phyloP scores from a whole-genome alignment of 2,113 vertebrate genomes.

The Sigmodon hispidus region DNA sequence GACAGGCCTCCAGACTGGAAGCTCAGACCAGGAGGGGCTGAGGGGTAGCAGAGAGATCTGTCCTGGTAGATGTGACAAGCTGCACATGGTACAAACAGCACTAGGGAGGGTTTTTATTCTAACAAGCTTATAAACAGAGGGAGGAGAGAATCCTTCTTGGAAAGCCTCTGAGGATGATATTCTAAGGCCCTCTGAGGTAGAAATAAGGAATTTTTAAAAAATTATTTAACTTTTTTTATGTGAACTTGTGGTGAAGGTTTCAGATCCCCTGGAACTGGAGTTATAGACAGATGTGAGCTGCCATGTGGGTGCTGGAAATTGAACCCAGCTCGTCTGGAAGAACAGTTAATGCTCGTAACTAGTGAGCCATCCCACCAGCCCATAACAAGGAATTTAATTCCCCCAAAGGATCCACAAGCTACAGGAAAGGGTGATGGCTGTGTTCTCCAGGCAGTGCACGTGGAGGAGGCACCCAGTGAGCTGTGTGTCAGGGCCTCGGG shows the following conservation, averaged over 20 bases:
- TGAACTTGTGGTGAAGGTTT: too few species aligned
- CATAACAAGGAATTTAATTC: constrained; percentile 68
- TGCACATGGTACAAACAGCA: rapidly evolving
- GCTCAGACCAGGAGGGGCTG: background rate
- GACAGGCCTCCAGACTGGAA: background rate
- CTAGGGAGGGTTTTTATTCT: constrained; percentile 8
- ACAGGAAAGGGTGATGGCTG: background rate
- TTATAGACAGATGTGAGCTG: too few species aligned
- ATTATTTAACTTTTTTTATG: too few species aligned
- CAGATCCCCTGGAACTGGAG: too few species aligned
- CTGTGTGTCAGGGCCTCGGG: background rate
- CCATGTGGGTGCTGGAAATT: too few species aligned
- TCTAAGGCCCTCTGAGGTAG: constrained; percentile 30
- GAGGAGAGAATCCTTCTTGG: constrained; percentile 58
- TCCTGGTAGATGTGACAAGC: background rate
- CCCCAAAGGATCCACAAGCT: background rate
- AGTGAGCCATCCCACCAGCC: too few species aligned
- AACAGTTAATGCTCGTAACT: too few species aligned
- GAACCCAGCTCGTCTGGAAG: too few species aligned
- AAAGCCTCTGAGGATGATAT: background rate
- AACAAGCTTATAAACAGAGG: background rate
- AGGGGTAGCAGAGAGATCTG: rapidly evolving
- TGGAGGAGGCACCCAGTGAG: background rate
- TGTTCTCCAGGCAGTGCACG: background rate
- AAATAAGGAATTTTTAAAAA: too few species aligned